Percentiles rank a stretch among this genome's conserved stretches.
Evolutionary conservation across 2,113 vertebrate genomes (phyloP).

Genomic region (Ondatra zibethicus): DNA sequence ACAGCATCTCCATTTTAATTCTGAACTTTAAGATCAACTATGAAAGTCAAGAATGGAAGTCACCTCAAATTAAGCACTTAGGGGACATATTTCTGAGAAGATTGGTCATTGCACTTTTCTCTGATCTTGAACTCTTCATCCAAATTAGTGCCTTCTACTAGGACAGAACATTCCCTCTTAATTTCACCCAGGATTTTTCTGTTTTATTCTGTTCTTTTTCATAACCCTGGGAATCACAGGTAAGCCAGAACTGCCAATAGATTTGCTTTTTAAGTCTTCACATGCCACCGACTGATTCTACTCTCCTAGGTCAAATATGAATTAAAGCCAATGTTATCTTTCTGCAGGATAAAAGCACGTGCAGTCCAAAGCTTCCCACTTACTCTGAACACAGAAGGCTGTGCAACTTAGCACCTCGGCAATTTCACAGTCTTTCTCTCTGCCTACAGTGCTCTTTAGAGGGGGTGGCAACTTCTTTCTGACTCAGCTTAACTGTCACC

Average conservation of each 20-base stretch:
- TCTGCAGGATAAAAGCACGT: background rate
- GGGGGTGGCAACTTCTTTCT: background rate
- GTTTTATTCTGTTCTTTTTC: constrained; percentile 5
- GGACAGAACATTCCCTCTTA: background rate
- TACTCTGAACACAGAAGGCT: background rate
- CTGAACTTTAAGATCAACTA: background rate
- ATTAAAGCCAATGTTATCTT: constrained; percentile 12
- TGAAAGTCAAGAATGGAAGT: background rate
- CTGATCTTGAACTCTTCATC: too few relatives aligned
- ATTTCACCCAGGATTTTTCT: background rate
- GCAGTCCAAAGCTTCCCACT: background rate
- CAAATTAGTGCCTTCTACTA: background rate
- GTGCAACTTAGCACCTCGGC: background rate
- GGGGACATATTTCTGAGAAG: background rate
- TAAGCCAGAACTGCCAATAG: background rate
- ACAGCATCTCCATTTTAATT: background rate
- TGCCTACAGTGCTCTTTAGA: background rate
- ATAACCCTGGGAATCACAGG: background rate
- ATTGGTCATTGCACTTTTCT: too few relatives aligned
- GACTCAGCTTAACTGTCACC: background rate
- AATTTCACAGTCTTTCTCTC: background rate
- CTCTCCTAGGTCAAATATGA: background rate
- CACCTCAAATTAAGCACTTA: too few relatives aligned
- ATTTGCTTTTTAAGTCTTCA: background rate
- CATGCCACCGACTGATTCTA: too few relatives aligned